A percentile compares a stretch with the other conserved stretches of the same genome.
phyloP scores from a whole-genome alignment of 2,113 vertebrate species.

The Phalacrocorax carbo region DNA sequence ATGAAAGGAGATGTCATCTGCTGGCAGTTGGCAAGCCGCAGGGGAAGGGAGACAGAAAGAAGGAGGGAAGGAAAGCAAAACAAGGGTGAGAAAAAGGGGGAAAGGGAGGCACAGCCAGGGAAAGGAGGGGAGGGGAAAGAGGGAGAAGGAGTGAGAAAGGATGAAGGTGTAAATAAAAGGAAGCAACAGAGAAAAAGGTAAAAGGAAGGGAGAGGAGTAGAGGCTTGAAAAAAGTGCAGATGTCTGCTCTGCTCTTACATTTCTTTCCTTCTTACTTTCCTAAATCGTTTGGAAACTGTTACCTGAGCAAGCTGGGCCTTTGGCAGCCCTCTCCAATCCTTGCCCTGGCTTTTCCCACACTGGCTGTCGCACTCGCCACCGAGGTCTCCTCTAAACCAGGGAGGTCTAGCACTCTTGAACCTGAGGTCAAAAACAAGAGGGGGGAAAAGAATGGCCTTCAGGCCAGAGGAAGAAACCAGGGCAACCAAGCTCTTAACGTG shows the following conservation, averaged over 20 bases:
- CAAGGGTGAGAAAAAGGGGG: slow-evolving; percentile 41
- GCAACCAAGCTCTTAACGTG: slow-evolving; percentile 61
- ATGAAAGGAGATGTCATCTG: slow-evolving; percentile 99
- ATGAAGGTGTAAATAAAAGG: neutral
- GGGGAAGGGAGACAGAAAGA: slow-evolving; percentile 75
- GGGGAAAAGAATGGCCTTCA: slow-evolving; percentile 68
- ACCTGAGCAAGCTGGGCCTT: neutral
- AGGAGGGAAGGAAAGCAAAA: slow-evolving; percentile 58
- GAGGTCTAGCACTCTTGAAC: slow-evolving; percentile 74
- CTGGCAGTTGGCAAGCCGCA: slow-evolving; percentile 96
- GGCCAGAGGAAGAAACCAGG: slow-evolving; percentile 68
- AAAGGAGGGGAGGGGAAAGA: neutral
- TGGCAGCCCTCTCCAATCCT: neutral
- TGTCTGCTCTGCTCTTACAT: neutral
- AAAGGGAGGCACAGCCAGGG: neutral
- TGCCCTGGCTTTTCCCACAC: slow-evolving; percentile 60
- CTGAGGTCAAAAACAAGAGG: slow-evolving; percentile 67
- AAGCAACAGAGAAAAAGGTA: neutral
- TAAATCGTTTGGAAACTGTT: neutral
- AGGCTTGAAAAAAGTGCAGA: neutral
- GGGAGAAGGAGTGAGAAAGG: neutral
- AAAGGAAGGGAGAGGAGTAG: neutral
- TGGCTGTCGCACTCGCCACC: neutral
- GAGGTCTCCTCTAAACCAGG: slow-evolving; percentile 27
- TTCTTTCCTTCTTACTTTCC: neutral